Evolutionary conservation across 2,888 invertebrate species (phyloP).

Genomic region (Phortica magna): DNA sequence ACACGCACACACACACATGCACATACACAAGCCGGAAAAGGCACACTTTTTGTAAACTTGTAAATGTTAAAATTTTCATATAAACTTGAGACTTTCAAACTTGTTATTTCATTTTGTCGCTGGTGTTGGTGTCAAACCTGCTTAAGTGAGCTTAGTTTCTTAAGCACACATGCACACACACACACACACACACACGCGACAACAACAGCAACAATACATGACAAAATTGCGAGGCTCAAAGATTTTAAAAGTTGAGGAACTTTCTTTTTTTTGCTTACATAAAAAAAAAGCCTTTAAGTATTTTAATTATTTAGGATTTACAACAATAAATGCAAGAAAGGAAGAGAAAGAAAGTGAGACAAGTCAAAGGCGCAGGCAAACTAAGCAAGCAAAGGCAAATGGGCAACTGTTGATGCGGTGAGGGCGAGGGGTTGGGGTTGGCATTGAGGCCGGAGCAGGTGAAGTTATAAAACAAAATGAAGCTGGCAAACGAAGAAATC

Average conservation of each 20-base stretch:
- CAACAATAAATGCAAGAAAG: neutral
- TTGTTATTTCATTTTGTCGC: neutral
- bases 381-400: too few species aligned
- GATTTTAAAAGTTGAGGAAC: neutral
- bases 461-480: too few species aligned
- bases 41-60: too few species aligned
- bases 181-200: neutral
- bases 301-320: conserved; percentile 69
- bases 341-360: conserved; percentile 12
- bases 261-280: neutral
- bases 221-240: neutral
- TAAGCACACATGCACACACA: neutral
- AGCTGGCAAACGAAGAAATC: too few species aligned
- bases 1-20: too few species aligned
- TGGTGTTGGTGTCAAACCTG: neutral
- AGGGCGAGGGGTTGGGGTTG: too few species aligned
- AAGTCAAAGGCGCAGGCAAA: conserved; percentile 50
- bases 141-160: conserved; percentile 17
- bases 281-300: conserved; percentile 65
- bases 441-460: too few species aligned
- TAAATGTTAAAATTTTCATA: too few species aligned
- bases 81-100: neutral
- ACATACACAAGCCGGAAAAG: too few species aligned
- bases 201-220: neutral
- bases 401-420: too few species aligned